phyloP scores from a whole-genome alignment of 2,888 invertebrate genomes.

The Leptopilina drosophilae region DNA sequence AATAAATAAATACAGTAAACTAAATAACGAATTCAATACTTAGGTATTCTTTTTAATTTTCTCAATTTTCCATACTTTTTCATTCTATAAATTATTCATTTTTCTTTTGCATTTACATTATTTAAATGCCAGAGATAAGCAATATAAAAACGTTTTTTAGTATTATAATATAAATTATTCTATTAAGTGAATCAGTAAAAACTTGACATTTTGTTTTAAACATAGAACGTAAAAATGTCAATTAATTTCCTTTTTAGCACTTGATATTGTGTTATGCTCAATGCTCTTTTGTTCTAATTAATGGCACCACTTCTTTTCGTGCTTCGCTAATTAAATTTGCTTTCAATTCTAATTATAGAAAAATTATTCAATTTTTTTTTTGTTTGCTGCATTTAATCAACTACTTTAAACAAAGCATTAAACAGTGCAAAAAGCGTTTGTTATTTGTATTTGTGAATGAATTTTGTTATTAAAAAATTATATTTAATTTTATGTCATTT shows the following conservation, averaged over 20 bases:
- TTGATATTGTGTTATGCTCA: neutral
- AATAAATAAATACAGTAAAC: too few species aligned
- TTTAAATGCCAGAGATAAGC: too few species aligned
- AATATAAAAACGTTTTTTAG: neutral
- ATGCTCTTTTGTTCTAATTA: neutral
- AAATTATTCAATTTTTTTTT: neutral
- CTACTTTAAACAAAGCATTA: neutral
- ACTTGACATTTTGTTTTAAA: neutral
- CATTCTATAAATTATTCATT: too few species aligned
- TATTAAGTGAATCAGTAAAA: neutral
- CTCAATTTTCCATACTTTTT: too few species aligned
- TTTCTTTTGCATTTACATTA: too few species aligned
- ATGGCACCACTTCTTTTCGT: conserved; percentile 1
- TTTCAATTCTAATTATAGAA: neutral
- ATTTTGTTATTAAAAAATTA: too few species aligned
- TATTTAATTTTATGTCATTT: too few species aligned
- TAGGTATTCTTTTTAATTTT: too few species aligned
- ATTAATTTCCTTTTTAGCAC: neutral
- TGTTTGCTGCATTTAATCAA: neutral
- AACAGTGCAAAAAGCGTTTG: neutral
- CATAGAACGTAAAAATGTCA: neutral
- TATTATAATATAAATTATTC: neutral
- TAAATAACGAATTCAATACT: too few species aligned
- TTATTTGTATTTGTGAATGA: too few species aligned
- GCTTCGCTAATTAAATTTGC: conserved; percentile 8